These are phyloP conservation scores for Neotoma lepida DNA, from an alignment of 2,113 vertebrate species.

Conservation along the genomic window DNA sequence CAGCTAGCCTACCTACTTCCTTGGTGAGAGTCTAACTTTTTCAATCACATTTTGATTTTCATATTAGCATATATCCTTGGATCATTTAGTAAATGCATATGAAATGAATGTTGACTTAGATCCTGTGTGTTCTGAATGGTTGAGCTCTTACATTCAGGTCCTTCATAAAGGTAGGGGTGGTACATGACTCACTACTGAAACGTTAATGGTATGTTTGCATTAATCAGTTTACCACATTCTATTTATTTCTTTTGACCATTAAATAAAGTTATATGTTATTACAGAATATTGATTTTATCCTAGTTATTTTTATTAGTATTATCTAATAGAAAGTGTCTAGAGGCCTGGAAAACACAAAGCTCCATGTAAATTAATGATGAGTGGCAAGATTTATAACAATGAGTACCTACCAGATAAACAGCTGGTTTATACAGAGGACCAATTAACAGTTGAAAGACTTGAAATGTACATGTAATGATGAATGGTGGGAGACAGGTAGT, in stretches of 20 bases:
- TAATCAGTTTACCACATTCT: conserved; percentile 4
- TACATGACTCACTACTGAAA: not conserved
- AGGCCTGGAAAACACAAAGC: conserved; percentile 24
- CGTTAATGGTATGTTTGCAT: not conserved
- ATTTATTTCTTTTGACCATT: conserved; percentile 48
- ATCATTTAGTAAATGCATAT: not conserved
- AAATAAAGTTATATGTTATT: conserved; percentile 4
- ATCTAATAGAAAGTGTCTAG: conserved; percentile 25
- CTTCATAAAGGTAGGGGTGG: not conserved
- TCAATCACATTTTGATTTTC: not conserved
- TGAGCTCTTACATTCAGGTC: not conserved
- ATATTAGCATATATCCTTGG: not conserved
- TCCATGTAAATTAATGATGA: conserved; percentile 57
- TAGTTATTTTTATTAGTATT: conserved; percentile 50
- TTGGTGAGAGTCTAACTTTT: not conserved
- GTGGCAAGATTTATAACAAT: conserved; percentile 20
- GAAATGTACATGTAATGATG: conserved; percentile 2
- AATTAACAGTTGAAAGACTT: conserved; percentile 44
- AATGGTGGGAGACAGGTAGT: not conserved
- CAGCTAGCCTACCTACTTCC: not conserved
- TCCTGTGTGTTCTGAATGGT: not conserved
- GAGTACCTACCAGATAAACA: conserved; percentile 53
- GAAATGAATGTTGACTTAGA: conserved; percentile 25
- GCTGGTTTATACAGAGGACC: conserved; percentile 41
- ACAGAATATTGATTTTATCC: not conserved